Evolutionary conservation across 2,113 vertebrate genomes (phyloP).

Genomic region (Nesogale talazaci): DNA sequence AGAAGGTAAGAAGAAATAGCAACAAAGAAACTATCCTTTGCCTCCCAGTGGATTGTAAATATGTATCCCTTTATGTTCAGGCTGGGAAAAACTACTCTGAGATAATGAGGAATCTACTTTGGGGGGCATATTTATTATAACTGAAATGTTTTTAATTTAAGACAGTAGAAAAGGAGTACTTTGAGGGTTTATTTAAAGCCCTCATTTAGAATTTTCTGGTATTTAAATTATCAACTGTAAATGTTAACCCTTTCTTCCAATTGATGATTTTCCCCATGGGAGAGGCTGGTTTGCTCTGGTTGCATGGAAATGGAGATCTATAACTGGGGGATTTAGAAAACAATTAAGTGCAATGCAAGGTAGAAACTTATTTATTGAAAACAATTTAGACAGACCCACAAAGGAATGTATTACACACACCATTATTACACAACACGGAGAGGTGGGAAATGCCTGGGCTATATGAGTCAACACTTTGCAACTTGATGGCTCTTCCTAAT

Average conservation of each 20-base stretch:
- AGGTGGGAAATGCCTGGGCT: not conserved
- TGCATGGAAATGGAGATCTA: not conserved
- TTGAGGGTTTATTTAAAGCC: not conserved
- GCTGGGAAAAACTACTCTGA: not conserved
- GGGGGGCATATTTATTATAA: not conserved
- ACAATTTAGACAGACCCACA: conserved; percentile 12
- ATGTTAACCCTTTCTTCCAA: conserved; percentile 54
- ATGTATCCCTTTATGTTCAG: not conserved
- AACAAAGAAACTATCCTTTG: not conserved
- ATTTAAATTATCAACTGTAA: conserved; percentile 37
- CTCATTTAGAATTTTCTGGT: not conserved
- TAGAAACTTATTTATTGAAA: not conserved
- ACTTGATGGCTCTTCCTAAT: conserved; percentile 46
- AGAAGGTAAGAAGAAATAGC: conserved; percentile 44
- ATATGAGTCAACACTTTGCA: not conserved
- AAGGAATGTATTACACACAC: not conserved
- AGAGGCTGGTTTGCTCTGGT: too few species aligned
- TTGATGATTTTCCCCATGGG: not conserved
- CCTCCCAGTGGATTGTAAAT: conserved; percentile 22
- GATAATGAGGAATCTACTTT: not conserved
- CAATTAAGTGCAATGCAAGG: not conserved
- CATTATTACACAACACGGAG: not conserved
- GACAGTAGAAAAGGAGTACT: not conserved
- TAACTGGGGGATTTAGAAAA: conserved; percentile 9
- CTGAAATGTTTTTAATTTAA: not conserved